phyloP scores from a whole-genome alignment of 2,888 invertebrate genomes.

The Cheilosia soror region DNA sequence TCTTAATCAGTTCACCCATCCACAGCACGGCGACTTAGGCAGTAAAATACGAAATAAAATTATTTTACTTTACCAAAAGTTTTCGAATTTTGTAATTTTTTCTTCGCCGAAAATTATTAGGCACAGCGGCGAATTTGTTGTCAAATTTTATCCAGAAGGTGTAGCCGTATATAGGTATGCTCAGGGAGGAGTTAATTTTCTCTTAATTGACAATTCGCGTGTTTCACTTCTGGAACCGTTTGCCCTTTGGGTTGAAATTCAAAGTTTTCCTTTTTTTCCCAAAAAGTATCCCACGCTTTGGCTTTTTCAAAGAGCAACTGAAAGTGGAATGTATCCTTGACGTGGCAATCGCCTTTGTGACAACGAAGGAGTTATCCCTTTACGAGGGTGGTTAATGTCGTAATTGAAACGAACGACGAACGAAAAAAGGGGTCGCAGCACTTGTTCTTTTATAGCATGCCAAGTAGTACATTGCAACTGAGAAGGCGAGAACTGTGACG shows the following conservation, averaged over 20 bases:
- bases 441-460: slow-evolving; percentile 70
- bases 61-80: slow-evolving; percentile 66
- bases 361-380: slow-evolving; percentile 69
- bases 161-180: slow-evolving; percentile 10
- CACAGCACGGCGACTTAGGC: slow-evolving; percentile 16
- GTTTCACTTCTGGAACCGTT: slow-evolving; percentile 53
- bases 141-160: slow-evolving; percentile 64
- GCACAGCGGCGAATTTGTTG: slow-evolving; percentile 28
- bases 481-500: slow-evolving; percentile 75
- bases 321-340: slow-evolving; percentile 64
- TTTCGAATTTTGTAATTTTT: slow-evolving; percentile 52
- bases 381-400: slow-evolving; percentile 71
- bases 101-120: slow-evolving; percentile 50
- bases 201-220: slow-evolving; percentile 75
- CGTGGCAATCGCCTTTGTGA: slow-evolving; percentile 72
- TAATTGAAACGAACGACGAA: slow-evolving; percentile 66
- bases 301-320: slow-evolving; percentile 16
- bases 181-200: slow-evolving; percentile 67
- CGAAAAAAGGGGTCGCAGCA: slow-evolving; percentile 71
- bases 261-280: slow-evolving; percentile 29
- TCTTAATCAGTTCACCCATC: slow-evolving; percentile 51
- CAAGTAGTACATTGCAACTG: slow-evolving; percentile 58
- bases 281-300: slow-evolving; percentile 65
- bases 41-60: slow-evolving; percentile 67
- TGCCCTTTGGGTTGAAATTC: slow-evolving; percentile 51